Conservation (phyloP, 2,113 vertebrate species). For the Xiphophorus maculatus region DNA sequence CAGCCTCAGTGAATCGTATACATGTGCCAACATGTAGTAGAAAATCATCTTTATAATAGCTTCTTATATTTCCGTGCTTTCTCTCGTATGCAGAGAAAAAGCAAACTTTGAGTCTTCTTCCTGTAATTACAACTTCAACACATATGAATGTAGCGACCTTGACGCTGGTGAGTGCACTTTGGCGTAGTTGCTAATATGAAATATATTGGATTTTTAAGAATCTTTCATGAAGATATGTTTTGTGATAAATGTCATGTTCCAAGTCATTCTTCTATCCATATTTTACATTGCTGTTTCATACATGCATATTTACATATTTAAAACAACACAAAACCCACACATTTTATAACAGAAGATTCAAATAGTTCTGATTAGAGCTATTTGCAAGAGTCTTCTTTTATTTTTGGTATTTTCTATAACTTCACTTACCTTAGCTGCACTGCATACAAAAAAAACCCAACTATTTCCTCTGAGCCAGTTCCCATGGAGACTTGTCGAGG, state of each 20-base stretch:
- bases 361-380: constrained; percentile 10
- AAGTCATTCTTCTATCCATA: neutral
- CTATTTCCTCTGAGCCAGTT: constrained; percentile 64
- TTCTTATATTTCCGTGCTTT: no score
- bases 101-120: no score
- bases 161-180: neutral
- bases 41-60: no score
- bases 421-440: constrained; percentile 47
- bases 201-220: neutral
- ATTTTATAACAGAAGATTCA: neutral
- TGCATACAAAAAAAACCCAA: constrained; percentile 54
- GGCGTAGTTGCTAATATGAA: neutral
- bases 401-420: constrained; percentile 35
- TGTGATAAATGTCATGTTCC: neutral
- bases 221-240: neutral
- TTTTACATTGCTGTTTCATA: neutral
- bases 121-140: no score
- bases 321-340: constrained; percentile 9
- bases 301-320: neutral
- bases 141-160: no score
- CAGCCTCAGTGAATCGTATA: no score
- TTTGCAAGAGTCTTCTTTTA: constrained; percentile 19
- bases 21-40: no score
- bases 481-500: constrained; percentile 66
- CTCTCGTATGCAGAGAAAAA: no score